Conservation (phyloP, 2,888 invertebrate genomes). For the Augochlorella aurata region DNA sequence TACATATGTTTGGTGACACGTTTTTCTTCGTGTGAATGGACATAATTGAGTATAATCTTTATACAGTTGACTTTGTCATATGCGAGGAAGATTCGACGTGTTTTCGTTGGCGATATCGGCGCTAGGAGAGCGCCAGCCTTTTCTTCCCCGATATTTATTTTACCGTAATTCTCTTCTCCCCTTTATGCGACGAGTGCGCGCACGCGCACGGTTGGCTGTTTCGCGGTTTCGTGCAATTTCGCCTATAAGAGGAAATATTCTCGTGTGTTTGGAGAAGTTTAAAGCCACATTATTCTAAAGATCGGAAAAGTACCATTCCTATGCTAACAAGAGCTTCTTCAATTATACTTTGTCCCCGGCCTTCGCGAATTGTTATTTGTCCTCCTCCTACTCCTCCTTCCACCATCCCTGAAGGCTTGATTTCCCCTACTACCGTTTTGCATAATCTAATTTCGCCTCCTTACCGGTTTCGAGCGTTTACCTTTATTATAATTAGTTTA, state of each 20-base stretch:
- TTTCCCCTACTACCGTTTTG: constrained; percentile 52
- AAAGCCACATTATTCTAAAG: constrained; percentile 58
- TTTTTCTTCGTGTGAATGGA: neutral
- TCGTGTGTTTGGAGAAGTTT: constrained; percentile 58
- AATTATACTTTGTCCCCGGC: constrained; percentile 61
- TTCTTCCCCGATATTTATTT: constrained; percentile 63
- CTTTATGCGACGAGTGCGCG: constrained; percentile 28
- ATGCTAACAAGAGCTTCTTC: constrained; percentile 67
- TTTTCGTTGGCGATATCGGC: constrained; percentile 42
- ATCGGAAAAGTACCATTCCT: constrained; percentile 67
- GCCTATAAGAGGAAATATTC: constrained; percentile 43
- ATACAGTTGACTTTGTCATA: constrained; percentile 29
- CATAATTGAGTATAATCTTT: constrained; percentile 20
- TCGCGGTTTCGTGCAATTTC: constrained; percentile 56
- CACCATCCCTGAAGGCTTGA: constrained; percentile 46
- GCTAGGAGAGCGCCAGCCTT: constrained; percentile 18
- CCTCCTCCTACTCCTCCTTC: constrained; percentile 36
- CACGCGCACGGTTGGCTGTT: constrained; percentile 33
- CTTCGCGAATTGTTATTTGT: constrained; percentile 60
- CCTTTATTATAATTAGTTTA: constrained; percentile 58
- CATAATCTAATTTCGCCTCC: constrained; percentile 60
- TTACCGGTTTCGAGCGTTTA: constrained; percentile 48
- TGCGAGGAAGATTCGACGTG: constrained; percentile 24
- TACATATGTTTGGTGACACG: neutral
- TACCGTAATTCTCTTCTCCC: constrained; percentile 52